A percentile compares a stretch with the other conserved stretches of the same genome.
Evolutionary conservation across 2,797 vertebrate species (phyloP).

Genomic region (Parauchenoglanis punctatus): DNA sequence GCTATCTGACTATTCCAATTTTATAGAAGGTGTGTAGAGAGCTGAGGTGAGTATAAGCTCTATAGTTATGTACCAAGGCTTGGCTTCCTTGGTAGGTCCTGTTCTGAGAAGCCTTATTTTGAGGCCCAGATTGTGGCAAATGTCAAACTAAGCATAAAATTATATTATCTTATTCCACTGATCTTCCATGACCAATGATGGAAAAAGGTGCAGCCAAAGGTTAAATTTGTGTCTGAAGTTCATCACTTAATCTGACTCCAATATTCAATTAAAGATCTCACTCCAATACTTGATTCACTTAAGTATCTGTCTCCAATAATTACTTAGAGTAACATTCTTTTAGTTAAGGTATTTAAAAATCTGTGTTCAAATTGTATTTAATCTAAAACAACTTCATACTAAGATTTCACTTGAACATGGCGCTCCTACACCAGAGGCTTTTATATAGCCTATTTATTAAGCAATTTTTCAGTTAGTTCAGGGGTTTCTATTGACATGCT

Average conservation of each 20-base stretch:
- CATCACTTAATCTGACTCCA: background rate
- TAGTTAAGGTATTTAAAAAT: background rate
- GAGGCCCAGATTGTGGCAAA: background rate
- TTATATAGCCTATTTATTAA: constrained; percentile 2
- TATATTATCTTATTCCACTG: background rate
- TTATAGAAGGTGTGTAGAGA: background rate
- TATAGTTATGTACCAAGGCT: background rate
- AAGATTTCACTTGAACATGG: background rate
- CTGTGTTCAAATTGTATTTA: constrained; percentile 9
- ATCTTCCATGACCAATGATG: background rate
- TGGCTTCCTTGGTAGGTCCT: background rate
- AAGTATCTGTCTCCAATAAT: background rate
- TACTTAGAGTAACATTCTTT: background rate
- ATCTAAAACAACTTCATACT: background rate
- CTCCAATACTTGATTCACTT: background rate
- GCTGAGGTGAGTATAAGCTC: too few species aligned
- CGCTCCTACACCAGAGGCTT: background rate
- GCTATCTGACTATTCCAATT: background rate
- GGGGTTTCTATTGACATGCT: background rate
- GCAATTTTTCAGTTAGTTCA: background rate
- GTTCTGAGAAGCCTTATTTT: background rate
- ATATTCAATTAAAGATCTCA: background rate
- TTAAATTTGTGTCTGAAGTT: background rate
- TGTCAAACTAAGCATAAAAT: constrained; percentile 1
- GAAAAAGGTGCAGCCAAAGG: background rate